A percentile compares a stretch with the other conserved stretches of the same genome.
Evolutionary conservation across 2,797 vertebrate genomes (phyloP).

Genomic region (Gephyroberyx darwinii): DNA sequence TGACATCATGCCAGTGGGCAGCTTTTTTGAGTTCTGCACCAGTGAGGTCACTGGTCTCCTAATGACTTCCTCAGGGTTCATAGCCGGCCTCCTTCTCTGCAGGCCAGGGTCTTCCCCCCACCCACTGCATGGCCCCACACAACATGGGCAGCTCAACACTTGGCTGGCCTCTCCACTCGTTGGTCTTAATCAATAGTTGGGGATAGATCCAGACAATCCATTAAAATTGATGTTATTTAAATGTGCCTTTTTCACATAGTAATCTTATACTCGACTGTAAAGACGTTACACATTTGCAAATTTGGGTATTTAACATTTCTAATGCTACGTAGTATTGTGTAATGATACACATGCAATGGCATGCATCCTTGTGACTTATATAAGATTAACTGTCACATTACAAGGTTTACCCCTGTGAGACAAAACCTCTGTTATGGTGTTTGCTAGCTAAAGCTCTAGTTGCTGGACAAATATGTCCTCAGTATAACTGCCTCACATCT

Average conservation of each 20-base stretch:
- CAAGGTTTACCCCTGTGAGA: slow-evolving; percentile 17
- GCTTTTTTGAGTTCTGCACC: slow-evolving; percentile 58
- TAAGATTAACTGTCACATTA: slow-evolving; percentile 28
- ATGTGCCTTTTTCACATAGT: not conserved
- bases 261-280: not conserved
- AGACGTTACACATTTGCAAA: not conserved
- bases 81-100: slow-evolving; percentile 38
- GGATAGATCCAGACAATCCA: not conserved
- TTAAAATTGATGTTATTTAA: not conserved
- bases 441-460: slow-evolving; percentile 58
- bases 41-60: slow-evolving; percentile 78
- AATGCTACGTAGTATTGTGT: not conserved
- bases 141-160: slow-evolving; percentile 61
- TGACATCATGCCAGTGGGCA: too few species aligned
- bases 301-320: not conserved
- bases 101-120: slow-evolving; percentile 5
- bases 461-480: slow-evolving; percentile 74
- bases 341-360: not conserved
- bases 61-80: slow-evolving; percentile 76
- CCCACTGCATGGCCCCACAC: not conserved
- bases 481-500: slow-evolving; percentile 72
- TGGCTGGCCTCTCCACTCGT: slow-evolving; percentile 65
- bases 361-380: not conserved
- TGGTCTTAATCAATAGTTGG: slow-evolving; percentile 42
- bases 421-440: slow-evolving; percentile 39